Evolutionary conservation across 2,888 invertebrate species (phyloP).

Genomic region (Sarcophaga subvicina): DNA sequence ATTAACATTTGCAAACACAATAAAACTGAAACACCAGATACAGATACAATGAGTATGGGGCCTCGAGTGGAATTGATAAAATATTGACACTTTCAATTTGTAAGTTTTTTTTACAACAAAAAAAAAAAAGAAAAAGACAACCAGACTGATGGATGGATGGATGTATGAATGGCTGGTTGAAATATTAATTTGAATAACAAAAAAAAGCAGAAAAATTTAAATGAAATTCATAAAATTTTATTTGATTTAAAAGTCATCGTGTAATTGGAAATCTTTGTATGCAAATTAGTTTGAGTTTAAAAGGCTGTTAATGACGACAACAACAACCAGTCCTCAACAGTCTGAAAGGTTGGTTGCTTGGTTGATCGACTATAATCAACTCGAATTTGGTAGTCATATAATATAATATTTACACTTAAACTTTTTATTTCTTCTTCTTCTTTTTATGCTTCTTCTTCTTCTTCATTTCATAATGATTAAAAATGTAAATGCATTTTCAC

Average conservation of each 20-base stretch:
- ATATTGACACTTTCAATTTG: constrained; percentile 66
- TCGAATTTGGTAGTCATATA: constrained; percentile 50
- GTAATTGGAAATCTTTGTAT: constrained; percentile 45
- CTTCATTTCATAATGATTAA: constrained; percentile 76
- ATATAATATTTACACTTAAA: constrained; percentile 29
- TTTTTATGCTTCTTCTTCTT: constrained; percentile 6
- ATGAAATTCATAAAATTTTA: constrained; percentile 28
- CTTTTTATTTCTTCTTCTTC: constrained; percentile 47
- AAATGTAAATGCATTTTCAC: constrained; percentile 80
- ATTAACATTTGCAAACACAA: constrained; percentile 63
- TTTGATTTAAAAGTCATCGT: constrained; percentile 30
- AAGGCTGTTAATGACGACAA: no score
- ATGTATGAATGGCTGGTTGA: constrained; percentile 18
- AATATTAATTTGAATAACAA: constrained; percentile 26
- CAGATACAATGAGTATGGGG: neutral
- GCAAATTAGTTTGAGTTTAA: constrained; percentile 46
- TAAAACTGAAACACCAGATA: constrained; percentile 3
- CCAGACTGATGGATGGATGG: neutral
- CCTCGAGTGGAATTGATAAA: constrained; percentile 32
- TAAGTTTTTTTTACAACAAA: constrained; percentile 41
- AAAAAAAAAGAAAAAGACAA: neutral
- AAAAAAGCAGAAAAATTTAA: constrained; percentile 20
- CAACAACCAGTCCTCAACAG: no score
- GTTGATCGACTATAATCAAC: constrained; percentile 11
- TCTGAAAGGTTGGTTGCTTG: neutral